Base-by-base conservation (phyloP, 1,140 invertebrate genomes). In the Plutomurus gul region DNA sequence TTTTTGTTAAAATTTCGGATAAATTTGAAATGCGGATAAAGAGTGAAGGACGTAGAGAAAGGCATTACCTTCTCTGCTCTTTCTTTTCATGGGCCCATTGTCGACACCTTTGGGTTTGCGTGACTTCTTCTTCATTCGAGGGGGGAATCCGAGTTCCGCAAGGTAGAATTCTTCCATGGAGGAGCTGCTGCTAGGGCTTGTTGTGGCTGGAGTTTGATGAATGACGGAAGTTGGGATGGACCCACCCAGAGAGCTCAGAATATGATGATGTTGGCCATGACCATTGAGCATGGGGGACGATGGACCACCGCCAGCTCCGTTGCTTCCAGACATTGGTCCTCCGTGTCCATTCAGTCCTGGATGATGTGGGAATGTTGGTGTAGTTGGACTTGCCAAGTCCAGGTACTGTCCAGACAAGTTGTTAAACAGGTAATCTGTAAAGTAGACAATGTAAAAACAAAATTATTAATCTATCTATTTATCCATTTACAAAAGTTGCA, bases 91-190 rank as follows among this genome's bases (percentile, higher is more conserved):
- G 20, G 83, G 83, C 18, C 83, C 83, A 40, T 75, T 81, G 76
- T 82, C 77, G 22, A 83, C 77, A 20, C 81, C 80, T 75, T 85
- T 86, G 18, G 85, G 84, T 74, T 85, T 85, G 39, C 83, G 82
- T 71, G 85, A 84, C 86, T 93, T 93, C 86, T 90, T 89, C 85
- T 89, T 89, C 79, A 89, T 86, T 47, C 89, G 88, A 30, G 90
- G 89, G 77, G 92, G 93, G 86, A 93, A 94, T 81, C 93, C 93
- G 79, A 95, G 89, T 86, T 95, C 93, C 82, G 94, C 90, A 85
- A 95, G 91, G 85, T 92, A 93, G 81, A 94, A 90, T 86, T 96
- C 94, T 87, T 95, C 93, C 86, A 93, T 92, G 72, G 93, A 90
- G 78, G 84, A 84, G 82, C 91, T 92, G 76, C 83, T 84, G 65